phyloP scores from a whole-genome alignment of 1,140 invertebrate genomes.

The Eumeta japonica region DNA sequence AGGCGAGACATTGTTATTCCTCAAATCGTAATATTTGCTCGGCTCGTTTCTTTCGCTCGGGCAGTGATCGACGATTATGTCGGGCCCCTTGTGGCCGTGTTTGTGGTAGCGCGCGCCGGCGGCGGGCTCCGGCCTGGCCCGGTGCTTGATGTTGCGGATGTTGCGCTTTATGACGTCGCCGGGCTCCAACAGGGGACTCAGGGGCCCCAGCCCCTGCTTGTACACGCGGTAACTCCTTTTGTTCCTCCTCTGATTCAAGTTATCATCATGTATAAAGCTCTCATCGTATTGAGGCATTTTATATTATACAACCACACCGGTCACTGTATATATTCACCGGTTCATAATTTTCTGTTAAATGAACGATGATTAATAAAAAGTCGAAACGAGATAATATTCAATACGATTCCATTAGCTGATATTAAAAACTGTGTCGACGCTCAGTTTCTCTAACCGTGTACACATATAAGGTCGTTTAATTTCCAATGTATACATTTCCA shows the following conservation, averaged over 20 bases:
- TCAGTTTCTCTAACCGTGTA: too few species aligned
- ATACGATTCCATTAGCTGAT: too few species aligned
- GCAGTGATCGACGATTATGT: conserved; percentile 31
- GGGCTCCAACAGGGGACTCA: conserved; percentile 26
- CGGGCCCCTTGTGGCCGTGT: conserved; percentile 20
- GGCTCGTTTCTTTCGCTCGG: conserved; percentile 35
- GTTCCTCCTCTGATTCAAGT: conserved; percentile 51
- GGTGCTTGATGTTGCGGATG: conserved; percentile 46
- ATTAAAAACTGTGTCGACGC: too few species aligned
- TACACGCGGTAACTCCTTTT: conserved; percentile 55
- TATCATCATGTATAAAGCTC: conserved; percentile 54
- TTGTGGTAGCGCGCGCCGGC: conserved; percentile 4
- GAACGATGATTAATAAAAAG: neutral
- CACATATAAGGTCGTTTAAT: too few species aligned
- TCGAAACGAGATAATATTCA: neutral
- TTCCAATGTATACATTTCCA: conserved; percentile 13
- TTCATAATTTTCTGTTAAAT: neutral
- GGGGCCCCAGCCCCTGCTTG: conserved; percentile 42
- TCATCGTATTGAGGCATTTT: conserved; percentile 57
- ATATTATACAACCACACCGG: conserved; percentile 12
- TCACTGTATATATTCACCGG: neutral
- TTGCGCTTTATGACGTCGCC: conserved; percentile 43
- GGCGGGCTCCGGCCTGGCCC: conserved; percentile 23
- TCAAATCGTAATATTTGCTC: conserved; percentile 38
- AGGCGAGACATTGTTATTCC: conserved; percentile 38